These are phyloP conservation scores for Zenarchopterus dispar DNA, from an alignment of 2,797 vertebrate genomes.

Conservation along the genomic window DNA sequence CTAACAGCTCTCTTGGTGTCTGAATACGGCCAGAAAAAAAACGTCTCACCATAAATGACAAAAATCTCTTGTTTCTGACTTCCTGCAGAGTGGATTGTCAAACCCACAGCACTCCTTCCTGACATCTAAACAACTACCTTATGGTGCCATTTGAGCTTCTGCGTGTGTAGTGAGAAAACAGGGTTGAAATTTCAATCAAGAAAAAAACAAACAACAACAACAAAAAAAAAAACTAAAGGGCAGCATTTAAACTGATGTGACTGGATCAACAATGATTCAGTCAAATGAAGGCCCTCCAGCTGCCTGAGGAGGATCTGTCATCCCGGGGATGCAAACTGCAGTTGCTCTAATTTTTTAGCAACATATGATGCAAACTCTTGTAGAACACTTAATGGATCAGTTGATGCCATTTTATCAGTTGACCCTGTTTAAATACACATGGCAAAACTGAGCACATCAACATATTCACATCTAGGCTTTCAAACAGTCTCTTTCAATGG, in stretches of 20 bases:
- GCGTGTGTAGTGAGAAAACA: slow-evolving; percentile 4
- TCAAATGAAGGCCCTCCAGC: slow-evolving; percentile 17
- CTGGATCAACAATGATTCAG: slow-evolving; percentile 35
- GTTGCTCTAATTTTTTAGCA: slow-evolving; percentile 2
- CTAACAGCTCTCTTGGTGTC: slow-evolving; percentile 1
- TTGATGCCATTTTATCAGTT: slow-evolving; percentile 17
- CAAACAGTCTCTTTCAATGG: not conserved
- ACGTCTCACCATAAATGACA: slow-evolving; percentile 15
- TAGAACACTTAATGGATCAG: slow-evolving; percentile 8
- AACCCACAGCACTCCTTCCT: not conserved
- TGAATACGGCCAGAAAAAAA: slow-evolving; percentile 17
- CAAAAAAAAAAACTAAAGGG: too few species aligned
- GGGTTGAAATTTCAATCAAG: slow-evolving; percentile 11
- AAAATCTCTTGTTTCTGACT: slow-evolving; percentile 16
- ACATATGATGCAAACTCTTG: slow-evolving; percentile 21
- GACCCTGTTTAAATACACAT: slow-evolving; percentile 12
- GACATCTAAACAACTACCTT: slow-evolving; percentile 3
- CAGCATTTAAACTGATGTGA: slow-evolving; percentile 22
- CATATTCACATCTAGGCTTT: not conserved
- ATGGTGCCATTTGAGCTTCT: slow-evolving; percentile 9
- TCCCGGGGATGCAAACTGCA: slow-evolving; percentile 6
- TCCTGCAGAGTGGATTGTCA: slow-evolving; percentile 1
- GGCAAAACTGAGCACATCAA: not conserved
- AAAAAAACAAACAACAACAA: slow-evolving; percentile 23
- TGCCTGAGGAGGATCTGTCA: slow-evolving; percentile 10